These are phyloP conservation scores for Drosophila sturtevanti DNA, from an alignment of 1,140 invertebrate species.

Conservation along the genomic window DNA sequence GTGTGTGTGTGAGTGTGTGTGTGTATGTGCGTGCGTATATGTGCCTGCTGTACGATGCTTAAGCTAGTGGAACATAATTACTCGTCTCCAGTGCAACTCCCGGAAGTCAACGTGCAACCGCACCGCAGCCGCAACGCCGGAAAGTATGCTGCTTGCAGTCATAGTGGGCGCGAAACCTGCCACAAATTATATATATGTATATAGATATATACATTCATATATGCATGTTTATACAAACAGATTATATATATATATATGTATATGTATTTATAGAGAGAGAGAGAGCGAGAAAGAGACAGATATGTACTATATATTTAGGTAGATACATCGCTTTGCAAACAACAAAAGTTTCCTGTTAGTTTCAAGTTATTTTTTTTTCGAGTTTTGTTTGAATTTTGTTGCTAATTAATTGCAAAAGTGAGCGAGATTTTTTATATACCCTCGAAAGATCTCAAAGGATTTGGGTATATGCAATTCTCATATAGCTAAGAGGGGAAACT, in stretches of 20 bases:
- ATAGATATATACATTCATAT: conserved; percentile 5
- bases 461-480: background rate
- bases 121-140: conserved; percentile 54
- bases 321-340: conserved; percentile 53
- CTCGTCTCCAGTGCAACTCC: conserved; percentile 72
- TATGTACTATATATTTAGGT: background rate
- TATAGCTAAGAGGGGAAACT: background rate
- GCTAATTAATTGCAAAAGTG: conserved; percentile 79
- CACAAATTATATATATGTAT: conserved; percentile 72
- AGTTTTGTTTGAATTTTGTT: conserved; percentile 79
- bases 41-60: conserved; percentile 45
- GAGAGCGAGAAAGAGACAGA: too few species aligned
- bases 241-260: conserved; percentile 32
- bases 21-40: conserved; percentile 20
- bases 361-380: conserved; percentile 41
- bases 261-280: background rate
- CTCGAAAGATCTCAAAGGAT: background rate
- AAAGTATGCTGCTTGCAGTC: conserved; percentile 61
- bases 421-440: conserved; percentile 26
- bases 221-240: conserved; percentile 2
- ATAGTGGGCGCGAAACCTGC: conserved; percentile 63
- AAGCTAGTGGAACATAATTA: conserved; percentile 81
- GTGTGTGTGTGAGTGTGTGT: conserved; percentile 14
- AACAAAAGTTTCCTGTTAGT: conserved; percentile 55
- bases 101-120: conserved; percentile 62